These are phyloP conservation scores for Cladorhizidae sp. DNA, from an alignment of 37 sponge, comb jelly and placozoan species.

Conservation along the genomic window DNA sequence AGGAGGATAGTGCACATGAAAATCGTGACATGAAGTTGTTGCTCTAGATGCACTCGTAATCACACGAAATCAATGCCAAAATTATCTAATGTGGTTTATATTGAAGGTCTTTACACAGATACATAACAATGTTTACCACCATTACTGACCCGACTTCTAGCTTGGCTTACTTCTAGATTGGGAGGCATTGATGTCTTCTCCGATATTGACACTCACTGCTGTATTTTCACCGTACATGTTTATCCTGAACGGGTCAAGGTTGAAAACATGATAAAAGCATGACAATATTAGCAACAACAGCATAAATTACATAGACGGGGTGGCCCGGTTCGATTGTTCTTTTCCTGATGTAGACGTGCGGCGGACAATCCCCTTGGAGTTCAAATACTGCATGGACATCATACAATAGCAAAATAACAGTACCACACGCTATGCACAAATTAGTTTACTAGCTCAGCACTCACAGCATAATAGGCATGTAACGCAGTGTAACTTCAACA, in stretches of 20 bases:
- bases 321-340: not conserved
- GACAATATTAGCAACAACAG: not conserved
- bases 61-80: too few species aligned
- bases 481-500: too few species aligned
- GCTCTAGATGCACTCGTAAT: too few species aligned
- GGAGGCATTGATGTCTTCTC: slow-evolving; percentile 43
- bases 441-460: too few species aligned
- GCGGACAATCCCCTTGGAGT: slow-evolving; percentile 4
- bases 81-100: too few species aligned
- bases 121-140: not conserved
- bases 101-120: not conserved
- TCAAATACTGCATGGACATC: slow-evolving; percentile 9
- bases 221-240: slow-evolving; percentile 57
- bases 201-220: slow-evolving; percentile 61
- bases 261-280: not conserved
- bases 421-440: too few species aligned
- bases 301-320: not conserved
- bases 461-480: too few species aligned
- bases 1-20: too few species aligned
- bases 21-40: too few species aligned
- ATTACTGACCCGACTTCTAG: too few species aligned
- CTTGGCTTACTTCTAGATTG: too few species aligned
- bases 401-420: too few species aligned
- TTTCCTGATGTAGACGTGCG: not conserved
- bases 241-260: slow-evolving; percentile 2